Percentiles rank a stretch among this genome's conserved stretches.
These are phyloP conservation scores for Centroberyx gerrardi DNA, from an alignment of 2,797 vertebrate genomes.

Conservation along the genomic window DNA sequence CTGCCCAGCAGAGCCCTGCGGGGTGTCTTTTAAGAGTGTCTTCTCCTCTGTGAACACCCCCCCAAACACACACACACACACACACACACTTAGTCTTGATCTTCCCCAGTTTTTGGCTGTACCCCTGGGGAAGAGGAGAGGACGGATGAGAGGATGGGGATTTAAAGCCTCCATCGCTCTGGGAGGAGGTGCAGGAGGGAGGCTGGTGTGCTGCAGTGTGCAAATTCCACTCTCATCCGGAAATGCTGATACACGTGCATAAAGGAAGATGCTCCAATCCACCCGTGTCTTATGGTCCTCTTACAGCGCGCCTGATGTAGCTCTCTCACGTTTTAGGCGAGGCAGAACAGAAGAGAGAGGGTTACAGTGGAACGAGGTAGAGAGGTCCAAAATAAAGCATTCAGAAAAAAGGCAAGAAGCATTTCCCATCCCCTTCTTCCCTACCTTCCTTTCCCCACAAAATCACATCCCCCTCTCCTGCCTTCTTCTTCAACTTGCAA, in stretches of 20 bases:
- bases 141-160: constrained; percentile 47
- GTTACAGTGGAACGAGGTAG: neutral
- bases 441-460: too few relatives aligned
- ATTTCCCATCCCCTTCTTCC: too few relatives aligned
- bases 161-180: constrained; percentile 42
- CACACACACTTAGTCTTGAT: constrained; percentile 45
- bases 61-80: constrained; percentile 18
- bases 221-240: constrained; percentile 30
- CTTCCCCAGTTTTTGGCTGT: constrained; percentile 52
- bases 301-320: neutral
- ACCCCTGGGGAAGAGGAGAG: constrained; percentile 28
- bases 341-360: neutral
- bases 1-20: constrained; percentile 74
- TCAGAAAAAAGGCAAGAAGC: too few relatives aligned
- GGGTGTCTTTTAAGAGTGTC: constrained; percentile 65
- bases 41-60: constrained; percentile 50
- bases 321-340: constrained; percentile 8
- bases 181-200: constrained; percentile 30
- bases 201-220: constrained; percentile 42
- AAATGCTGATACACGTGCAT: constrained; percentile 4
- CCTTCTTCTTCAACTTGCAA: constrained; percentile 31
- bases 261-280: constrained; percentile 10
- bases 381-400: too few relatives aligned
- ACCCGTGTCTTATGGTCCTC: neutral
- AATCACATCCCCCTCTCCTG: too few relatives aligned